Conservation (phyloP, 2,888 invertebrate species). For the Ditylenchus weischeri region DNA sequence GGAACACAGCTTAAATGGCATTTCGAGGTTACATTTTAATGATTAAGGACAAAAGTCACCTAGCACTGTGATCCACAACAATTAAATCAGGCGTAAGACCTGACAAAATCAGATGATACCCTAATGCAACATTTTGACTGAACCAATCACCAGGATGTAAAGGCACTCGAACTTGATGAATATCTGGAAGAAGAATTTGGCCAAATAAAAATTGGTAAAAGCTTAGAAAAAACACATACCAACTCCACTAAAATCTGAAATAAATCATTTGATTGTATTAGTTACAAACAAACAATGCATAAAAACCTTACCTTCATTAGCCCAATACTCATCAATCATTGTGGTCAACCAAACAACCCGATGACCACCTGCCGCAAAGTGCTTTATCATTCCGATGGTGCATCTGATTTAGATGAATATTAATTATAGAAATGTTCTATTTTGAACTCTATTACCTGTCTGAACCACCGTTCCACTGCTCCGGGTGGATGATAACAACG, state of each 20-base stretch:
- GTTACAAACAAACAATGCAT: too few relatives aligned
- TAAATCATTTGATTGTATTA: too few relatives aligned
- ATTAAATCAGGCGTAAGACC: conserved; percentile 53
- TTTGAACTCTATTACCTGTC: conserved; percentile 48
- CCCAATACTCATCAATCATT: conserved; percentile 58
- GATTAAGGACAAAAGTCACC: conserved; percentile 37
- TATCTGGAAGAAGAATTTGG: conserved; percentile 39
- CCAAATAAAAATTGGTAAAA: too few relatives aligned
- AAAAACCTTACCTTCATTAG: conserved; percentile 32
- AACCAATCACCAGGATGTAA: conserved; percentile 58
- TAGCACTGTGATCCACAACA: conserved; percentile 56
- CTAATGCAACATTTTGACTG: conserved; percentile 55
- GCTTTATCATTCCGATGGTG: conserved; percentile 50
- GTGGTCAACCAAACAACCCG: conserved; percentile 57
- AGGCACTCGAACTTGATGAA: conserved; percentile 46
- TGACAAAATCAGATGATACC: conserved; percentile 50
- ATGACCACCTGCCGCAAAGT: conserved; percentile 47
- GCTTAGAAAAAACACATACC: conserved; percentile 35
- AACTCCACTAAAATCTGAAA: conserved; percentile 46
- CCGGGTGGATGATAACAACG: conserved; percentile 58
- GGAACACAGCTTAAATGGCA: conserved; percentile 47
- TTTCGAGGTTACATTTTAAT: too few relatives aligned
- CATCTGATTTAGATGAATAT: background rate
- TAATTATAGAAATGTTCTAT: background rate
- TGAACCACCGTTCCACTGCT: conserved; percentile 59